phyloP scores from a whole-genome alignment of 2,113 vertebrate genomes.

The Microcebus lehilahytsara region DNA sequence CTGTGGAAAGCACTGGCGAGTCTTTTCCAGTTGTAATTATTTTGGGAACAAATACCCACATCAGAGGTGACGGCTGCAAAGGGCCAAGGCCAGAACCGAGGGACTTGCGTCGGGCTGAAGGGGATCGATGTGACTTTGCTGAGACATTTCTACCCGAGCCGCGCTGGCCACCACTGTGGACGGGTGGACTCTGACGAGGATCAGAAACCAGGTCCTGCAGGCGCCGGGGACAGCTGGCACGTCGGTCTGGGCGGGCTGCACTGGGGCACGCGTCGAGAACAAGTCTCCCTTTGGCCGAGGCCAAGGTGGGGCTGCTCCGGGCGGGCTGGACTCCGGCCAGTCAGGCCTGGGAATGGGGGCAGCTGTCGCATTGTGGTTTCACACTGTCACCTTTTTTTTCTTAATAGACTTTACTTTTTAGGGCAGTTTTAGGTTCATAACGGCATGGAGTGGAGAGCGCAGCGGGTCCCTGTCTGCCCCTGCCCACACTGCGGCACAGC shows the following conservation, averaged over 20 bases:
- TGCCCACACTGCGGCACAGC: fast-evolving
- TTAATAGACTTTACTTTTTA: neutral
- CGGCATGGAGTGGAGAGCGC: neutral
- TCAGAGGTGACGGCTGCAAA: neutral
- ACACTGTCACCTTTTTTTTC: neutral
- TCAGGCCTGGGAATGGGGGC: neutral
- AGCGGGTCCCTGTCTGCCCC: neutral
- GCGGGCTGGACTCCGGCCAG: neutral
- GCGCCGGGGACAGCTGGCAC: neutral
- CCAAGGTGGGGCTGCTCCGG: neutral
- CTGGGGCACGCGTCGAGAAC: fast-evolving
- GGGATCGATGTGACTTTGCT: neutral
- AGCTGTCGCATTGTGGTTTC: neutral
- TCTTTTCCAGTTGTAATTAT: neutral
- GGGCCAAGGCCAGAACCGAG: neutral
- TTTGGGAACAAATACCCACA: neutral
- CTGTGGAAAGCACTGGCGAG: neutral
- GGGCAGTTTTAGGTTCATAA: neutral
- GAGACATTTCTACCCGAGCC: neutral
- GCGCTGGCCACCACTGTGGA: neutral
- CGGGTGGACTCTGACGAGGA: neutral
- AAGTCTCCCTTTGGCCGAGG: neutral
- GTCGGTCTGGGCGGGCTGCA: too few species aligned
- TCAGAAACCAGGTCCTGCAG: neutral
- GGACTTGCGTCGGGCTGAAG: neutral